These are phyloP conservation scores for Zophobas morio DNA, from an alignment of 1,140 invertebrate genomes.

Conservation along the genomic window DNA sequence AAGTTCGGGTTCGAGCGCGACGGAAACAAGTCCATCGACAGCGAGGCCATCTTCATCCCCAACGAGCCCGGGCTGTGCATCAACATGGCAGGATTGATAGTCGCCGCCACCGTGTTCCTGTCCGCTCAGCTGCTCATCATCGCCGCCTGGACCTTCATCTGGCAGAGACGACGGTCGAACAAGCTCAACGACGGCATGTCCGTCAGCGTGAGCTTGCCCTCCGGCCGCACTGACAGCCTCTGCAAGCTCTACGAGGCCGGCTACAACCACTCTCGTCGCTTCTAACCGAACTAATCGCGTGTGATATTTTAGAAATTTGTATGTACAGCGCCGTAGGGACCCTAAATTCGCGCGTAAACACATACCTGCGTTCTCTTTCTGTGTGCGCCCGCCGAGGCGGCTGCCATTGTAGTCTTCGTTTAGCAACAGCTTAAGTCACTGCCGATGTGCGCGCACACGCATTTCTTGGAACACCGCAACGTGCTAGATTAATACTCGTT, in stretches of 20 bases:
- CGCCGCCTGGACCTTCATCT: constrained; percentile 87
- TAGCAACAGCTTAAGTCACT: background rate
- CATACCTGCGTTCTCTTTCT: constrained; percentile 28
- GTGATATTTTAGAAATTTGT: constrained; percentile 51
- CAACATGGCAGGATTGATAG: constrained; percentile 82
- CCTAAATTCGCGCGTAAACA: constrained; percentile 31
- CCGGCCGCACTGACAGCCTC: constrained; percentile 80
- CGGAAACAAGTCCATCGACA: constrained; percentile 66
- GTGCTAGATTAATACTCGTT: constrained; percentile 42
- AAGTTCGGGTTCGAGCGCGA: constrained; percentile 87
- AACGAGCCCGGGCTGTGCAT: constrained; percentile 76
- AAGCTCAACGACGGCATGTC: constrained; percentile 71
- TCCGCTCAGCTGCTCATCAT: constrained; percentile 86
- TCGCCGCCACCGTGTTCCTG: constrained; percentile 87
- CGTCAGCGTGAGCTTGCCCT: constrained; percentile 70
- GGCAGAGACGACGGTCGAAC: constrained; percentile 80
- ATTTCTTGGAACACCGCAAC: constrained; percentile 27
- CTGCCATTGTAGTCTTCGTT: constrained; percentile 19
- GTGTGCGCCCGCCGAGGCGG: background rate
- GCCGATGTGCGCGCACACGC: constrained; percentile 1
- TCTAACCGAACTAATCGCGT: constrained; percentile 70
- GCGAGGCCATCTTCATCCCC: constrained; percentile 69
- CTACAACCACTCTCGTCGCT: constrained; percentile 83
- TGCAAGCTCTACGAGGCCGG: constrained; percentile 89
- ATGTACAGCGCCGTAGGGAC: constrained; percentile 23